These are phyloP conservation scores for Malacoctenus gilli DNA, from an alignment of 2,797 vertebrate genomes.

Conservation along the genomic window DNA sequence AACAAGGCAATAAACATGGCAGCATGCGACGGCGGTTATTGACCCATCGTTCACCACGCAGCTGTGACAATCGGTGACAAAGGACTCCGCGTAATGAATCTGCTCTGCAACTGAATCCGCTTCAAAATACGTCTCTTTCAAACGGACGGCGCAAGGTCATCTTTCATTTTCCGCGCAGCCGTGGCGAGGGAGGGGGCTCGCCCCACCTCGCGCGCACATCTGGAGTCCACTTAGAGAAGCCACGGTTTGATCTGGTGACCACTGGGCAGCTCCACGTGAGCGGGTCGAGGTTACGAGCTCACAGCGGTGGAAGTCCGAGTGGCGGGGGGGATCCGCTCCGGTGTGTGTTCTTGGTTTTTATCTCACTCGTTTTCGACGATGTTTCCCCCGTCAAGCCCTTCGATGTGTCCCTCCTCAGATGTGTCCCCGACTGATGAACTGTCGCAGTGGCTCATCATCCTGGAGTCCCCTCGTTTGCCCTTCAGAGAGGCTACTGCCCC, in stretches of 20 bases:
- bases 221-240: neutral
- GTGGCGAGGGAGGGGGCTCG: no score
- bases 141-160: neutral
- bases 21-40: slow-evolving; percentile 41
- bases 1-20: slow-evolving; percentile 57
- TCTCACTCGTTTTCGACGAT: no score
- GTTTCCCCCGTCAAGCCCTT: no score
- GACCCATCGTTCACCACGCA: slow-evolving; percentile 50
- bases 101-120: slow-evolving; percentile 30
- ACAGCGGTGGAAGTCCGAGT: neutral
- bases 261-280: neutral
- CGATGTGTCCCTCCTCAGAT: no score
- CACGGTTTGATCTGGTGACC: neutral
- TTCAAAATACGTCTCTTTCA: slow-evolving; percentile 20
- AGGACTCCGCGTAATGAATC: slow-evolving; percentile 39
- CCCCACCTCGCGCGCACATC: neutral
- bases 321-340: neutral
- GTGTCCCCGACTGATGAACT: no score
- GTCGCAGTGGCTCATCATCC: no score
- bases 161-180: slow-evolving; percentile 1
- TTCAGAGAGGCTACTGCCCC: no score
- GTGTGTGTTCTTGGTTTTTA: no score
- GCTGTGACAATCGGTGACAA: slow-evolving; percentile 49
- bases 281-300: neutral
- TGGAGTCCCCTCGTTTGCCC: no score